Base-by-base conservation (phyloP, 2,888 invertebrate species). In the Plebejus anna region DNA sequence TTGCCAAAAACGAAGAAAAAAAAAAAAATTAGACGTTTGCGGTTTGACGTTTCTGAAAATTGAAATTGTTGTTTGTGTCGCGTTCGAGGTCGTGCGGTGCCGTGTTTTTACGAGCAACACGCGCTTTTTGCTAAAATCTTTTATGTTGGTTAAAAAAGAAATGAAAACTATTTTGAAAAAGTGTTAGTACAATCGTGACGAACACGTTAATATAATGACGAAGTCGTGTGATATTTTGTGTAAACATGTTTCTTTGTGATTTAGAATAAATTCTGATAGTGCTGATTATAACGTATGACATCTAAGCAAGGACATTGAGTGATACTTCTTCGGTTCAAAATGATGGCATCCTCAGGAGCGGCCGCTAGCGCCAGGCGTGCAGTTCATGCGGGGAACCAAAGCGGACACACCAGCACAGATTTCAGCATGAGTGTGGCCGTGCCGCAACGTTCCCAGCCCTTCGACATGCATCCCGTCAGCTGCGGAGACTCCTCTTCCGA, bases 401-500 rank as follows among this genome's bases (percentile, higher is more conserved):
- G 87, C 77, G 85, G 85, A 55, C 80, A 85, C 47, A 79, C 83
- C 47, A 85, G 82, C 76, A 79, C 85, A 9, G 88, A 89, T 36
- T 90, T 90, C 79, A 84, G 84, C 32, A 82, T 90, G 85, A 81
- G 87, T 51, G 84, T 88, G 70, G 84, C 83, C 70, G 86, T 89
- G 77, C 86, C 89, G 76, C 82, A 85, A 76, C 81, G 84, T 71
- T 79, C 83, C 22, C 79, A 82, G 82, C 75, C 81, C 80, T 91
- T 86, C 80, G 87, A 88, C 71, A 77, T 86, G 78, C 88, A 84
- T 77, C 79, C 83, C 70, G 80, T 84, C 11, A 86, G 83, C 79
- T 88, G 89, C 78, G 88, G 90, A n/a, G 92, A 91, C 80, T 92
- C 91, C n/a, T 91, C 92, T 13, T 91, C 90, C 1, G 92, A 92